Percentiles rank a stretch among this genome's conserved stretches.
Conservation (phyloP, 2,113 vertebrate species). For the Ctenodactylus gundi region DNA sequence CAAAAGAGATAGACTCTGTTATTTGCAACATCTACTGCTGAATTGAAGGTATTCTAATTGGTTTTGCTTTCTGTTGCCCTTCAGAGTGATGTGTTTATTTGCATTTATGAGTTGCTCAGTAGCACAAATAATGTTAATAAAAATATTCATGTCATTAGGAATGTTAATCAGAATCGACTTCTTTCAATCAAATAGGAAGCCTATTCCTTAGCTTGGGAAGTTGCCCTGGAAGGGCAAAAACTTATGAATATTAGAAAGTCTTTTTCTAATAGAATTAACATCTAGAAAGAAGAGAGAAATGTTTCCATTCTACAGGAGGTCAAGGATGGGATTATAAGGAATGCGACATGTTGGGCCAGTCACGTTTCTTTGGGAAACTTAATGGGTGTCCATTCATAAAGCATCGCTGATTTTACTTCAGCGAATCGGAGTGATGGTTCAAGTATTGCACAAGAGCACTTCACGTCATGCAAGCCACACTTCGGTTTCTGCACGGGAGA, state of each 20-base stretch:
- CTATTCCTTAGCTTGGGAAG: neutral
- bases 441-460: conserved; percentile 49
- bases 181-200: neutral
- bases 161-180: conserved; percentile 35
- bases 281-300: neutral
- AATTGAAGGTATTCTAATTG: neutral
- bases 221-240: neutral
- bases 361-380: neutral
- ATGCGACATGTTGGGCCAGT: neutral
- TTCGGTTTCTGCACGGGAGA: conserved; percentile 44
- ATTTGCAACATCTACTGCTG: neutral
- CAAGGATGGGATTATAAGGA: neutral
- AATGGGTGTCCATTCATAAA: conserved; percentile 47
- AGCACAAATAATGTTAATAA: conserved; percentile 39
- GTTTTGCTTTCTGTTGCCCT: neutral
- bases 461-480: conserved; percentile 14
- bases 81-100: conserved; percentile 20
- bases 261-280: neutral
- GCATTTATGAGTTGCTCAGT: conserved; percentile 13
- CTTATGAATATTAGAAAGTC: neutral
- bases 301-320: neutral
- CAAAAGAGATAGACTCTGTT: no score
- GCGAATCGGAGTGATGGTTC: conserved; percentile 54
- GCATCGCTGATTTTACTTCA: neutral
- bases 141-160: conserved; percentile 41